Evolutionary conservation across 2,113 vertebrate species (phyloP).

Genomic region (Arvicanthis niloticus): DNA sequence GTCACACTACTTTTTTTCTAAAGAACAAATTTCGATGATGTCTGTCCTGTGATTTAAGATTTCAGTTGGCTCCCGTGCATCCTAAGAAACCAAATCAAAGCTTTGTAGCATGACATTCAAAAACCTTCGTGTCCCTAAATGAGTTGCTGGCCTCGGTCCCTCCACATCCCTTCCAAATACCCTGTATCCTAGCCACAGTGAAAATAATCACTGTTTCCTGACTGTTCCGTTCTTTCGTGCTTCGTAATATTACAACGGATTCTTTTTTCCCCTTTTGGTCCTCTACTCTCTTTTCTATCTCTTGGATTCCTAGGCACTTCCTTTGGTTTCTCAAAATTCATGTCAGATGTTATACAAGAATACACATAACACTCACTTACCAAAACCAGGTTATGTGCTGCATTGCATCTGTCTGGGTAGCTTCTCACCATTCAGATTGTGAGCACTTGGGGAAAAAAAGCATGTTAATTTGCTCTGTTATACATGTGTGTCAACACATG

Average conservation of each 20-base stretch:
- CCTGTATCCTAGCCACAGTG: neutral
- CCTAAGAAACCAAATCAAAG: constrained; percentile 31
- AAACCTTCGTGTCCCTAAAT: neutral
- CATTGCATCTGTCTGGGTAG: neutral
- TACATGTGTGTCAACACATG: neutral
- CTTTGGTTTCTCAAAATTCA: neutral
- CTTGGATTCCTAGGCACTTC: neutral
- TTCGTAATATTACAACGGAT: neutral
- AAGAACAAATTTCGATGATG: neutral
- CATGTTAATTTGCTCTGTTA: neutral
- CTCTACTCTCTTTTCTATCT: neutral
- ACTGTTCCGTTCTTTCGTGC: neutral
- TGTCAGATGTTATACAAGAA: neutral
- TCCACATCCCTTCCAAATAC: constrained; percentile 8
- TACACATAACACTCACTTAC: neutral
- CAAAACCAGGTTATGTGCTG: neutral
- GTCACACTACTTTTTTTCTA: neutral
- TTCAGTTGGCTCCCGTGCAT: neutral
- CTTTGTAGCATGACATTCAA: neutral
- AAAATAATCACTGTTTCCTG: neutral
- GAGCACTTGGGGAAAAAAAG: neutral
- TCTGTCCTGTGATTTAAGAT: neutral
- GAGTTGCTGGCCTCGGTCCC: neutral
- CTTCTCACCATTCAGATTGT: neutral
- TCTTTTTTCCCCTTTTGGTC: neutral